Evolutionary conservation across 2,888 invertebrate genomes (phyloP), one percentile per base, ranked within the genome.

Genomic region (Lucinisca nassula): DNA sequence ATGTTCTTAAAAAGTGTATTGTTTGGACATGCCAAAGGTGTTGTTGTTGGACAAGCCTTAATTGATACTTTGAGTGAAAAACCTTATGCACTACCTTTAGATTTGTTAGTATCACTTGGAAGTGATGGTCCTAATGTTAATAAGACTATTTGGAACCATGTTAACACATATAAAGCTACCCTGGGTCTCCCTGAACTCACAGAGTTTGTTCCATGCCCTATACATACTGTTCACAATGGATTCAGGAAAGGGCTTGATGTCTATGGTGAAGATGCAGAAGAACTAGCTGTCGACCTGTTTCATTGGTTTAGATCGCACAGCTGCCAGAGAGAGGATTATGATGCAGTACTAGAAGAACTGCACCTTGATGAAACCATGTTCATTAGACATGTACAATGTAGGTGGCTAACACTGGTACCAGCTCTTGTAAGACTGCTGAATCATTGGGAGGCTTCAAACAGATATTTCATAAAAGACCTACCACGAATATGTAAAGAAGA

Each of bases 321-420:
- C n/a, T 75, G 70, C 30, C 79, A 82, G 40, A 72, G 51, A 21
- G 79, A 86, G 77, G 82, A 86, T 27, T 79, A 37, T 58, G 40
- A n/a, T 21, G 6, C 45, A 21, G 79, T 70, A 27, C 21, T 79
- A 38, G 58, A 74, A n/a, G 35, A 61, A 8, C n/a, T 75, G 37
- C 32, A 70, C 24, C 74, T 79, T 4, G 61, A 37, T 27, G 67
- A 30, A 55, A 76, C 79, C n/a, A 17, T 58, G 24, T 82, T 83
- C 76, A 30, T 86, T 21, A 74, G 76, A 49, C 82, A 86, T 79
- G 73, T 76, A 14, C 79, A 86, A 45, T 82, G 82, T 58, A 58
- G 82, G 21, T 86, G 82, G 79, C 76, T 86, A 10, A 86, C 86
- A 0, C 61, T 82, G 4, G 4, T 74, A n/a, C 85, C 82, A 75